Percentiles rank a stretch among this genome's conserved stretches.
Conservation (phyloP, 2,888 invertebrate genomes). For the Spilarctia lutea region DNA sequence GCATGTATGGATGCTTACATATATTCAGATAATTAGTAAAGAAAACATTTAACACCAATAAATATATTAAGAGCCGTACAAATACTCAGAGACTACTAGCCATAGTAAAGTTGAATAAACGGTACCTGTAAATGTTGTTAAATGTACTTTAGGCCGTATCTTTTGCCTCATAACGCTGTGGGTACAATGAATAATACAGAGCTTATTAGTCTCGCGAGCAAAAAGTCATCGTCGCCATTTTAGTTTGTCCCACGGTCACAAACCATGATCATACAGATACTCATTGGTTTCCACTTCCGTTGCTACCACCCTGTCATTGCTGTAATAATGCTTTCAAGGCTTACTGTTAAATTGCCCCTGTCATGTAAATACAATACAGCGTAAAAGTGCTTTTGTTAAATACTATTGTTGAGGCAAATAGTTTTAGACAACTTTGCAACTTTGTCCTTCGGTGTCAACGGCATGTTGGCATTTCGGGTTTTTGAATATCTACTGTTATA, state of each 20-base stretch:
- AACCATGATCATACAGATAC: constrained; percentile 39
- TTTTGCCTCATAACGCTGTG: not conserved
- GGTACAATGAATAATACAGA: constrained; percentile 3
- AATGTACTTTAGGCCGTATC: constrained; percentile 3
- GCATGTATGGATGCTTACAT: not conserved
- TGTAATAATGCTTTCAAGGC: constrained; percentile 64
- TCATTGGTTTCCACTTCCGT: constrained; percentile 69
- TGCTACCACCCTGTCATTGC: constrained; percentile 66
- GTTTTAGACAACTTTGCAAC: constrained; percentile 12
- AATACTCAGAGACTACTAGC: not conserved
- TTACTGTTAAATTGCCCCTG: constrained; percentile 56
- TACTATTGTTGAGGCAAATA: constrained; percentile 27
- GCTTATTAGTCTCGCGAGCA: constrained; percentile 12
- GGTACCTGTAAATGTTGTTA: not conserved
- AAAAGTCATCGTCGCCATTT: constrained; percentile 19
- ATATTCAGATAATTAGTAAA: not conserved
- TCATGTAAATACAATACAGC: constrained; percentile 49
- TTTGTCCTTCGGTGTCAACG: constrained; percentile 18
- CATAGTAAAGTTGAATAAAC: not conserved
- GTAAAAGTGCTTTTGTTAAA: constrained; percentile 46
- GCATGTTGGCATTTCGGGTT: constrained; percentile 9
- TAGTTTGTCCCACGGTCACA: constrained; percentile 43
- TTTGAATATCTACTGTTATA: not conserved
- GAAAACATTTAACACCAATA: not conserved
- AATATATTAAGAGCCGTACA: not conserved